These are phyloP conservation scores for Drosophila subpulchrella DNA, from an alignment of 1,140 invertebrate species.

Conservation along the genomic window DNA sequence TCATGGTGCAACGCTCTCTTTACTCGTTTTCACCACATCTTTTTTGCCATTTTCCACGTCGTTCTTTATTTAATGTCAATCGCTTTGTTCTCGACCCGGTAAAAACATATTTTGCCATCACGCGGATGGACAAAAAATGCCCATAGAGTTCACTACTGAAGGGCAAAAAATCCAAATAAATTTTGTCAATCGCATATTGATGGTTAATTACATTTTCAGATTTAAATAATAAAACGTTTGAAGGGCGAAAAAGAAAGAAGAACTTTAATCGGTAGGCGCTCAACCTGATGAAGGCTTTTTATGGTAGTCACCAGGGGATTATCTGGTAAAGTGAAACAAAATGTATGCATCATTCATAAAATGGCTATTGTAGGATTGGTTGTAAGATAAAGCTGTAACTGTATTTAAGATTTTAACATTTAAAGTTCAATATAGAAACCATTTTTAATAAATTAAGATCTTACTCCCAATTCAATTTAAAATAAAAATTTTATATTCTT, in stretches of 20 bases:
- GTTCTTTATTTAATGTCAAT: slow-evolving; percentile 68
- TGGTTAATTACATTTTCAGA: slow-evolving; percentile 53
- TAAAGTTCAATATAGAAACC: no score
- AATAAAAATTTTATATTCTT: no score
- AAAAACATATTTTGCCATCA: slow-evolving; percentile 15
- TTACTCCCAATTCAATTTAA: no score
- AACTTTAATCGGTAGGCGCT: slow-evolving; percentile 15
- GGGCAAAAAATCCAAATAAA: slow-evolving; percentile 31
- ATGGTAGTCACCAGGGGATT: slow-evolving; percentile 22
- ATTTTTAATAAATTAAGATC: no score
- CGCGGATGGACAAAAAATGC: slow-evolving; percentile 10
- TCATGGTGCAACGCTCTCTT: slow-evolving; percentile 33
- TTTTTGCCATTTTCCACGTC: not conserved
- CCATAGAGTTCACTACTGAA: not conserved
- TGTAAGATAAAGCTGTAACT: no score
- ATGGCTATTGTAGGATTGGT: not conserved
- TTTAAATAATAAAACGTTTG: slow-evolving; percentile 38
- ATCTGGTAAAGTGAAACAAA: slow-evolving; percentile 30
- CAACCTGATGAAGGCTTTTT: slow-evolving; percentile 51
- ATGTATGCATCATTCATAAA: slow-evolving; percentile 1
- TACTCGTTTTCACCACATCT: slow-evolving; percentile 24
- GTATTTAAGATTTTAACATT: no score
- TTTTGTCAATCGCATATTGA: slow-evolving; percentile 48
- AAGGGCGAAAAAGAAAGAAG: slow-evolving; percentile 7
- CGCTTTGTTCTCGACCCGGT: slow-evolving; percentile 18